These are phyloP conservation scores for Andrena haemorrhoa DNA, from an alignment of 2,888 invertebrate species.

Conservation along the genomic window DNA sequence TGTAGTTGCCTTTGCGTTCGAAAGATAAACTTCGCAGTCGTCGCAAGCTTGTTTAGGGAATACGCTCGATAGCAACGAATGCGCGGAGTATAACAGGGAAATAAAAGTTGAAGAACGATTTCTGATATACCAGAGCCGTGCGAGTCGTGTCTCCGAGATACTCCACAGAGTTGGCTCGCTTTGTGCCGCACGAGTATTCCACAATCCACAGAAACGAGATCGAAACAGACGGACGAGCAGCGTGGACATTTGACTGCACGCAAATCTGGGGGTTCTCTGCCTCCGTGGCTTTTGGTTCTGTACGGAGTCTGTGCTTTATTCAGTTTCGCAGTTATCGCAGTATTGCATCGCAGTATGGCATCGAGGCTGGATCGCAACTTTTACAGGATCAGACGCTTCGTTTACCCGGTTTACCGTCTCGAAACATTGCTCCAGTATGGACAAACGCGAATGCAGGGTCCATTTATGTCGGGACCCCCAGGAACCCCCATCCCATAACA, in stretches of 20 bases:
- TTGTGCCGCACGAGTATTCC: not conserved
- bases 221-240: not conserved
- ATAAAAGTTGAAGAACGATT: no score
- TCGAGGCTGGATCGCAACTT: not conserved
- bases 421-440: not conserved
- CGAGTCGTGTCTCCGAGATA: no score
- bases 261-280: not conserved
- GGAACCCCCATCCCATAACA: not conserved
- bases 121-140: no score
- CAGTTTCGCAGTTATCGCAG: no score
- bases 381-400: not conserved
- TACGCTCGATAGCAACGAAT: no score
- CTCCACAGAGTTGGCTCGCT: not conserved
- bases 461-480: not conserved
- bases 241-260: constrained; percentile 6
- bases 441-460: not conserved
- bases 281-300: not conserved
- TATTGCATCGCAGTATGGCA: no score
- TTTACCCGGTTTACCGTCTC: constrained; percentile 5
- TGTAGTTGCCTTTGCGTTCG: no score
- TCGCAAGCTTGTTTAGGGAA: no score
- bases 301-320: not conserved
- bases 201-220: not conserved
- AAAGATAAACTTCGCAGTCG: no score
- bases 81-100: no score